Base-by-base conservation (phyloP, 2,797 vertebrate species). In the Halcyon chelicuti region DNA sequence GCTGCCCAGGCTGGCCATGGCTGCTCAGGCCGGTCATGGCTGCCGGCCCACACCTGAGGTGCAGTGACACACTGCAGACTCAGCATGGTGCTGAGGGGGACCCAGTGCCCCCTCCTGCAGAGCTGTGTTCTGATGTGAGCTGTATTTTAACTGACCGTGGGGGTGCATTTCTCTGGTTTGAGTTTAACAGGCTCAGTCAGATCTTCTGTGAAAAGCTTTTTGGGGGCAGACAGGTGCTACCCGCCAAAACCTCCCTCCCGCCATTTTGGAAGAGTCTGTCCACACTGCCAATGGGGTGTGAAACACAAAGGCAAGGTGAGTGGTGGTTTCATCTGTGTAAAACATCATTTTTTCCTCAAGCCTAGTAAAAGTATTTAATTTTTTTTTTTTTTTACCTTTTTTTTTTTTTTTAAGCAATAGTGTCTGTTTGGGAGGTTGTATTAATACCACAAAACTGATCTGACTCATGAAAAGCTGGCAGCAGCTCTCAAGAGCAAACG, bases 221-320 rank as follows among this genome's bases (percentile, higher is more conserved):
- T 26, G 2, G 28, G 29, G 6, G 5, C 18, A 23, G 20, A 26
- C 28, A 22, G 14, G 12, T 10, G 7, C 14, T 75, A 47, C 37
- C 49, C 28, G 14, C 35, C n/a, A 42, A 44, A 37, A 35, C 7
- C 12, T 3, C 0, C 12, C 40, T 29, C 16, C 14, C 0, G 1
- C 20, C n/a, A 6, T 42, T 55, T 65, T 5, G 7, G 51, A n/a
- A 65, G 37, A 10, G 13, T 42, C 20, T 54, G 22, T 33, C 63
- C 33, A 2, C 1, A 0, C 54, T 54, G 28, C 29, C 0, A 1
- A 31, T 6, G 11, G 5, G 5, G 20, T 7, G 12, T 1, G 1
- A 51, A 67, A 17, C 11, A 8, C 14, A 16, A 49, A 33, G 29
- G 55, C 28, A 62, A 63, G 47, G 62, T 47, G 65, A 87, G 52